Evolutionary conservation across 2,888 invertebrate species (phyloP).

Genomic region (Mimachlamys varia): DNA sequence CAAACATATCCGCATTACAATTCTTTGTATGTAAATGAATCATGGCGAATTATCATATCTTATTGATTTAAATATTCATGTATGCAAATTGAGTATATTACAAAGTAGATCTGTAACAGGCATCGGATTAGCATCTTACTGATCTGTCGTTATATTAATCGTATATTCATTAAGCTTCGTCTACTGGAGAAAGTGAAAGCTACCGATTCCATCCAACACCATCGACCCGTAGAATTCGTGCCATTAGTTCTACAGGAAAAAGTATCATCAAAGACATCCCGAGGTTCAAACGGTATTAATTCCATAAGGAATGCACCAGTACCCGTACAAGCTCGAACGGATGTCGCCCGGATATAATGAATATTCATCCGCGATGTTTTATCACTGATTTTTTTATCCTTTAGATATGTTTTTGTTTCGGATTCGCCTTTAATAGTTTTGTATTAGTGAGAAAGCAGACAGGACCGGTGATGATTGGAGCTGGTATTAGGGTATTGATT

Average conservation of each 20-base stretch:
- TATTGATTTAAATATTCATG: not conserved
- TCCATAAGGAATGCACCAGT: not conserved
- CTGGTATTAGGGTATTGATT: not conserved
- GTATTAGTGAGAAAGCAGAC: not conserved
- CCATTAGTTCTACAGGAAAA: not conserved
- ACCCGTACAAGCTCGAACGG: not conserved
- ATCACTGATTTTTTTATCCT: not conserved
- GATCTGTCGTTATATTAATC: no score
- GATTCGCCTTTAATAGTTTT: not conserved
- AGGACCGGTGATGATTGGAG: not conserved
- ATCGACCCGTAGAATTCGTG: not conserved
- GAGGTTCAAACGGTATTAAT: not conserved
- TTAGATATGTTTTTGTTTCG: not conserved
- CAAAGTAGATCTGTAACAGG: not conserved
- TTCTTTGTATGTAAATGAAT: not conserved
- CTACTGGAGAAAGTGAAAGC: not conserved
- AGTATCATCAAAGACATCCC: not conserved
- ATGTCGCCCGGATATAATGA: conserved; percentile 11
- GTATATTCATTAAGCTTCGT: not conserved
- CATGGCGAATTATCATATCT: not conserved
- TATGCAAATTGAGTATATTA: not conserved
- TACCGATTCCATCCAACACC: not conserved
- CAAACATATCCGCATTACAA: not conserved
- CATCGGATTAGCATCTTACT: not conserved
- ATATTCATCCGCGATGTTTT: conserved; percentile 2